Evolutionary conservation across 2,113 vertebrate genomes (phyloP).

Genomic region (Rhinoderma darwinii): DNA sequence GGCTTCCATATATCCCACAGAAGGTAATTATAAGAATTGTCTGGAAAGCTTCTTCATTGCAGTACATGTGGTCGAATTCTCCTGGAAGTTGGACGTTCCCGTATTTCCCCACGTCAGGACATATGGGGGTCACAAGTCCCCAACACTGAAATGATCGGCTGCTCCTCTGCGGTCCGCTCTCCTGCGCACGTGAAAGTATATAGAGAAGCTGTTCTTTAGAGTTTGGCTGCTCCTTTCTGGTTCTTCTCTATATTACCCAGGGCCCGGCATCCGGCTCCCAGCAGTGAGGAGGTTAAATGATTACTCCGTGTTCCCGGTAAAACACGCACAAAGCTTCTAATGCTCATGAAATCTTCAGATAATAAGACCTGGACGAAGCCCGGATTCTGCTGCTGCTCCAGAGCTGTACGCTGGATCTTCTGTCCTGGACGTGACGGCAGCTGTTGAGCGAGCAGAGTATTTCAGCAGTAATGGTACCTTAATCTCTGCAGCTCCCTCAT

Average conservation of each 20-base stretch:
- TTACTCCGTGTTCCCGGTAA: neutral
- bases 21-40: too few species aligned
- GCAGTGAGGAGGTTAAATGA: neutral
- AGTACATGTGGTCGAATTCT: too few species aligned
- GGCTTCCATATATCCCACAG: too few species aligned
- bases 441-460: conserved; percentile 5
- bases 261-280: neutral
- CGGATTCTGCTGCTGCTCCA: neutral
- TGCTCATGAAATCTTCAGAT: neutral
- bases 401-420: neutral
- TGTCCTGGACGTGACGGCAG: neutral
- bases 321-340: neutral
- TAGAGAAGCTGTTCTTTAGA: too few species aligned
- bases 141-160: too few species aligned
- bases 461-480: neutral
- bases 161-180: too few species aligned
- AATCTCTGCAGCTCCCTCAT: conserved; percentile 14
- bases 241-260: neutral
- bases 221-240: too few species aligned
- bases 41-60: too few species aligned
- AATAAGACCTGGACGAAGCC: neutral
- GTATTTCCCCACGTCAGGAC: too few species aligned
- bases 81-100: too few species aligned
- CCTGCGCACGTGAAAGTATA: too few species aligned
- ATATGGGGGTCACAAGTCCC: too few species aligned